Conservation (phyloP, 1,140 invertebrate species). For the Lerema accius region DNA sequence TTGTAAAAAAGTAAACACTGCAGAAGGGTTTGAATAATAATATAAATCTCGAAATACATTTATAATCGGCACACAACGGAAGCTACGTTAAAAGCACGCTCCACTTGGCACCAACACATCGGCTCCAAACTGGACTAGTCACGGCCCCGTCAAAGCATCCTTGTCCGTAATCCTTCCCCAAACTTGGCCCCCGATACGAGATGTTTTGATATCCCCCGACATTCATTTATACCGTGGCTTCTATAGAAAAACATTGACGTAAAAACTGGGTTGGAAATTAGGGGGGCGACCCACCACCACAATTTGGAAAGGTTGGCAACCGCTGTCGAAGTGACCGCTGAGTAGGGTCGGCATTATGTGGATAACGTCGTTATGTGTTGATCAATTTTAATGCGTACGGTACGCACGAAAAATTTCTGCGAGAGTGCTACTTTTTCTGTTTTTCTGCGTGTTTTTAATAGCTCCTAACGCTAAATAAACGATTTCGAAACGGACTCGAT, state of each 20-base stretch:
- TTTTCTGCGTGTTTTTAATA: conserved; percentile 27
- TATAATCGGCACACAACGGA: neutral
- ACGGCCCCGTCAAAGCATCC: conserved; percentile 50
- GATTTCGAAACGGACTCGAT: neutral
- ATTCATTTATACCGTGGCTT: conserved; percentile 66
- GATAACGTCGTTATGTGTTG: conserved; percentile 81
- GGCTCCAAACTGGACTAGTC: conserved; percentile 51
- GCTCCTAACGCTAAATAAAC: neutral
- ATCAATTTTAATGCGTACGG: conserved; percentile 77
- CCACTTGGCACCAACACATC: conserved; percentile 35
- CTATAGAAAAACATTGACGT: conserved; percentile 82
- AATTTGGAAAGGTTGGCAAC: conserved; percentile 67
- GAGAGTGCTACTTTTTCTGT: conserved; percentile 19
- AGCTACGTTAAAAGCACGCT: conserved; percentile 17
- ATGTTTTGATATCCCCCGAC: conserved; percentile 78
- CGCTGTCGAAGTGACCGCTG: conserved; percentile 81
- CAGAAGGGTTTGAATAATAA: no score
- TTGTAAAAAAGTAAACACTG: no score
- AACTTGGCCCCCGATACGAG: conserved; percentile 69
- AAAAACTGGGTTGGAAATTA: conserved; percentile 77
- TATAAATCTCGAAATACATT: neutral
- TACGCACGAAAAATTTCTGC: conserved; percentile 35
- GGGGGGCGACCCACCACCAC: conserved; percentile 37
- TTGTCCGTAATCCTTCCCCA: conserved; percentile 70
- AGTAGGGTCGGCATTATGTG: conserved; percentile 79